These are phyloP conservation scores for Cercopithecus mona DNA, from an alignment of 2,113 vertebrate genomes.

Conservation along the genomic window DNA sequence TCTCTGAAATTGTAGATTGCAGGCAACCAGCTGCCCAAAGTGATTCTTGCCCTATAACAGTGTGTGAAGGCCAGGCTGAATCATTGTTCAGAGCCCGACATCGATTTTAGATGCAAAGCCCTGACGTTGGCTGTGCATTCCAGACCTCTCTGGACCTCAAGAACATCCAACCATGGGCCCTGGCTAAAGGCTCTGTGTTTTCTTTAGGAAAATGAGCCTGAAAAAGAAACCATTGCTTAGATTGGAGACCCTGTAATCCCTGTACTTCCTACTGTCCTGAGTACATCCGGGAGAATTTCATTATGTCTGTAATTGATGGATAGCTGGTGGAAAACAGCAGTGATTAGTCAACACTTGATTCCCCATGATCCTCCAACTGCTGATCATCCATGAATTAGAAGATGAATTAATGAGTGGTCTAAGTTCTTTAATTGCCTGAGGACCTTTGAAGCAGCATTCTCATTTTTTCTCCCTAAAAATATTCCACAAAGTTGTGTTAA, in stretches of 20 bases:
- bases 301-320: background rate
- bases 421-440: background rate
- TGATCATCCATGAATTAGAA: background rate
- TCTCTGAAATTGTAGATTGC: background rate
- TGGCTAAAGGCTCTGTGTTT: background rate
- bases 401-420: background rate
- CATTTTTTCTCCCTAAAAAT: constrained; percentile 15
- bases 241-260: background rate
- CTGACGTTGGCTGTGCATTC: background rate
- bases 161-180: background rate
- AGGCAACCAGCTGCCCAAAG: background rate
- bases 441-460: background rate
- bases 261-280: background rate
- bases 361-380: background rate
- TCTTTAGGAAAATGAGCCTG: background rate
- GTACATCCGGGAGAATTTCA: background rate
- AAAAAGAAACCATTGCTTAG: background rate
- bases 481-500: background rate
- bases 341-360: constrained; percentile 11
- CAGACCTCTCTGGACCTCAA: background rate
- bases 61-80: background rate
- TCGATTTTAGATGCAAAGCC: background rate
- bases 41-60: background rate
- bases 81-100: background rate
- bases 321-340: background rate